Base-by-base conservation (phyloP, 2,888 invertebrate genomes). In the Drosophila bunnanda region DNA sequence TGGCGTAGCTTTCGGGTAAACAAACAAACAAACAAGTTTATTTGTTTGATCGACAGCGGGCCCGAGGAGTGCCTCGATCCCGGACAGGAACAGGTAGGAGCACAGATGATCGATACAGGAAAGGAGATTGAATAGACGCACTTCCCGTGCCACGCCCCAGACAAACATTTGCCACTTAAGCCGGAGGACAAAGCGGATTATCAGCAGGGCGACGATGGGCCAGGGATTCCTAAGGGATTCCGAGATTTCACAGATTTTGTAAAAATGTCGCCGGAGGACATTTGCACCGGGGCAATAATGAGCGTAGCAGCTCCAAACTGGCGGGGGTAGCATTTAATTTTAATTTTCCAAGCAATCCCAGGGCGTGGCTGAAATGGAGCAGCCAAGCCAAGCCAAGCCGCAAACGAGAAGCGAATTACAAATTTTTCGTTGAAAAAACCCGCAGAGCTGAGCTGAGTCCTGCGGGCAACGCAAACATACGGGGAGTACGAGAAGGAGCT, bases 101-200 rank as follows among this genome's bases (percentile, higher is more conserved):
- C 77, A 82, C 52, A 87, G 56, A 12, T 17, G 28, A 53, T 52
- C 17, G 20, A 10, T 36, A 17, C 34, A 28, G 32, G 41, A 39
- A 44, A 32, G 38, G 22, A 52, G 5, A 34, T 50, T 20, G 36
- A 36, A 50, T 38, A 30, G 68, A 36, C 48, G 56, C 57, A 82
- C 84, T 88, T 83, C 83, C 83, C 83, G 83, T 86, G 89, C 84
- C 87, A 83, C 83, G 88, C 83, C 88, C 88, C 69, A 68, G 67
- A 41, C 34, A 75, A 83, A 85, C 65, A 80, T 50, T 86, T 78
- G 73, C 41, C 62, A 68, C 70, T 88, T 83, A 88, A 88, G 79
- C 89, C 76, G 77, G 52, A 62, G 58, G 53, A 64, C 72, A 71
- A 88, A 70, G 89, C 73, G 87, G 83, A 78, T 83, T 83, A 86